Percentiles rank a stretch among this genome's conserved stretches.
phyloP scores from a whole-genome alignment of 2,113 vertebrate genomes.

The Cyanoliseus patagonus region DNA sequence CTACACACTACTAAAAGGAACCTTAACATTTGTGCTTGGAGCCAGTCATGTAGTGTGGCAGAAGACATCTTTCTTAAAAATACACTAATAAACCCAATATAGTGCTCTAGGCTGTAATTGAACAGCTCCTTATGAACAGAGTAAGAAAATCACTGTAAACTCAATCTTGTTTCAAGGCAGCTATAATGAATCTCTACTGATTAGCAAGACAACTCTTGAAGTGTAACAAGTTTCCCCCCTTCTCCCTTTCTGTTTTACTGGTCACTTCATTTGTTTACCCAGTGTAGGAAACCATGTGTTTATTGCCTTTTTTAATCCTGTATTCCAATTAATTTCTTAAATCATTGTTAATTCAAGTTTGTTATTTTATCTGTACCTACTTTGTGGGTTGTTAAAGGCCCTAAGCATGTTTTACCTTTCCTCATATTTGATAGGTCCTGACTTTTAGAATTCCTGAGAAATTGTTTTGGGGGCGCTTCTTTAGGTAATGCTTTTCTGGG shows the following conservation, averaged over 20 bases:
- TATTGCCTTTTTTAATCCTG: background rate
- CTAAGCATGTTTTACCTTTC: background rate
- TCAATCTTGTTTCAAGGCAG: background rate
- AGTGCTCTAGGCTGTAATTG: background rate
- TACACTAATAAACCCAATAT: background rate
- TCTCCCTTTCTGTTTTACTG: background rate
- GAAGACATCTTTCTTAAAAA: background rate
- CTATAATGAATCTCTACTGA: background rate
- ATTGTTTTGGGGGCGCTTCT: background rate
- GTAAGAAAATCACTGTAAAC: background rate
- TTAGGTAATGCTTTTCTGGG: background rate
- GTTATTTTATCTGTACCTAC: background rate
- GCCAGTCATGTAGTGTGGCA: background rate
- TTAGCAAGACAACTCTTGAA: background rate
- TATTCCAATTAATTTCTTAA: background rate
- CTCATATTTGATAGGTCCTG: background rate
- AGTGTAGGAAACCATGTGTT: rapidly evolving
- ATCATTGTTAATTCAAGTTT: background rate
- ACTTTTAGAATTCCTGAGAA: background rate
- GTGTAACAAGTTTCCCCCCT: background rate
- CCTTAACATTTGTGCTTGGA: background rate
- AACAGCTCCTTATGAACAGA: background rate
- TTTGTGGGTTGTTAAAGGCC: background rate
- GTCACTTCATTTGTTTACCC: background rate
- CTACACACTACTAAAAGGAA: rapidly evolving